Evolutionary conservation across 2,797 vertebrate species (phyloP).

Genomic region (Discoglossus pictus): DNA sequence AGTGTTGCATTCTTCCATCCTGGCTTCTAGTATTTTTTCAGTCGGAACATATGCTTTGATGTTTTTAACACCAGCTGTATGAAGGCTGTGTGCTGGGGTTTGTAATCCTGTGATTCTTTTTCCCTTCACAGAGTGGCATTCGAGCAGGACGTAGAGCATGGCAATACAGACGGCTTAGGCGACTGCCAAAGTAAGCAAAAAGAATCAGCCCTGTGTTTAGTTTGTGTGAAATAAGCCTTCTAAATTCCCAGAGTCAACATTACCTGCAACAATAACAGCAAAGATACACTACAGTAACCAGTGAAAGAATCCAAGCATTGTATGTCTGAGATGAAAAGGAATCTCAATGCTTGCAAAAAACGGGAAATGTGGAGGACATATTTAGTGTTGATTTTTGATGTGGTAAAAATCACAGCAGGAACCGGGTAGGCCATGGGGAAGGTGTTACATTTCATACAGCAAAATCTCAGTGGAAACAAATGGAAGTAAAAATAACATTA

Average conservation of each 20-base stretch:
- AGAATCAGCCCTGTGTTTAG: conserved; percentile 63
- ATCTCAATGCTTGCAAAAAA: conserved; percentile 9
- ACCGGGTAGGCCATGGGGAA: conserved; percentile 19
- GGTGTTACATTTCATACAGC: conserved; percentile 35
- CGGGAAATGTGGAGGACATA: conserved; percentile 29
- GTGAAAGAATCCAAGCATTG: conserved; percentile 39
- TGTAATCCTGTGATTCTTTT: conserved; percentile 77
- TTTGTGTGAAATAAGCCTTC: conserved; percentile 63
- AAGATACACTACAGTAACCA: conserved; percentile 39
- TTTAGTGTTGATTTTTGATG: conserved; percentile 10
- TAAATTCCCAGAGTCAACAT: conserved; percentile 55
- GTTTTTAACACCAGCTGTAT: conserved; percentile 34
- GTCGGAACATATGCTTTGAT: conserved; percentile 19
- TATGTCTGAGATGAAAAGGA: conserved; percentile 37
- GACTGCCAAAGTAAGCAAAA: conserved; percentile 99
- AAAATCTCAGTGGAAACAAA: conserved; percentile 8
- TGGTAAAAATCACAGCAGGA: conserved; percentile 30
- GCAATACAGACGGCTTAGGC: conserved; percentile 97
- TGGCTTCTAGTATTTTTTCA: conserved; percentile 10
- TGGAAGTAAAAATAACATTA: conserved; percentile 52
- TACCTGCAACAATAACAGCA: conserved; percentile 53
- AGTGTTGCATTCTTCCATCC: conserved; percentile 2
- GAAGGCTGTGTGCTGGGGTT: conserved; percentile 55
- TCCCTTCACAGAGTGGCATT: conserved; percentile 84
- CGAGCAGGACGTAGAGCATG: conserved; percentile 96